Percentiles rank a stretch among this genome's conserved stretches.
Conservation (phyloP, 2,113 vertebrate species). For the Vicugna pacos region DNA sequence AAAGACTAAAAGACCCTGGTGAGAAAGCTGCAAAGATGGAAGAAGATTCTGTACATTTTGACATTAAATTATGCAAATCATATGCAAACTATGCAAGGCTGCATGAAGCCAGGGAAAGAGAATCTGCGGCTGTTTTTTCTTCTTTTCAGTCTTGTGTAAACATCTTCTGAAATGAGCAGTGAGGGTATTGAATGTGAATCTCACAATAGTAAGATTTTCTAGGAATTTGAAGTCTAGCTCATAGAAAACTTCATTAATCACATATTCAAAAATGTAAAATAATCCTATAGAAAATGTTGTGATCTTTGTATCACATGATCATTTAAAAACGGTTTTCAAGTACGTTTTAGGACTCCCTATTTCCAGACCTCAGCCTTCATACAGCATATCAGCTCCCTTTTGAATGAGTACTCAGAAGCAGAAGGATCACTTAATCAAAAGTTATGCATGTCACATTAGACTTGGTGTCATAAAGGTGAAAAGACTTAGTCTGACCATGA, state of each 20-base stretch:
- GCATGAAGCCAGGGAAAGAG: background rate
- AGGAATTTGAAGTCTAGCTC: background rate
- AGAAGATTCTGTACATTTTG: constrained; percentile 45
- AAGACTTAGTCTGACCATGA: background rate
- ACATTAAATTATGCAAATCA: constrained; percentile 63
- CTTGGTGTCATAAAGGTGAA: background rate
- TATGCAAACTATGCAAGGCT: constrained; percentile 50
- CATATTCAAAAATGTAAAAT: background rate
- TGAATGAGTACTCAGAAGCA: background rate
- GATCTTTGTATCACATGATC: background rate
- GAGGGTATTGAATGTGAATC: background rate
- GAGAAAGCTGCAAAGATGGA: constrained; percentile 53
- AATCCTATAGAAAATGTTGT: background rate
- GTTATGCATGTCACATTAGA: background rate
- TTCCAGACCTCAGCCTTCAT: background rate
- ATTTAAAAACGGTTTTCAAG: constrained; percentile 43
- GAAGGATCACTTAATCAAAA: background rate
- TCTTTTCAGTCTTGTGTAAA: constrained; percentile 56
- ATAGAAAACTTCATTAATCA: constrained; percentile 32
- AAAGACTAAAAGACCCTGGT: constrained; percentile 15
- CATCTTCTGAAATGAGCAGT: constrained; percentile 39
- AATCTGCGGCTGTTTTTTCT: constrained; percentile 21
- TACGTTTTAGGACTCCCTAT: background rate
- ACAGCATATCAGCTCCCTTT: background rate
- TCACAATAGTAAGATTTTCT: constrained; percentile 31